A percentile compares a stretch with the other conserved stretches of the same genome.
Evolutionary conservation across 2,113 vertebrate species (phyloP).

Genomic region (Psittacula cyanocephala): DNA sequence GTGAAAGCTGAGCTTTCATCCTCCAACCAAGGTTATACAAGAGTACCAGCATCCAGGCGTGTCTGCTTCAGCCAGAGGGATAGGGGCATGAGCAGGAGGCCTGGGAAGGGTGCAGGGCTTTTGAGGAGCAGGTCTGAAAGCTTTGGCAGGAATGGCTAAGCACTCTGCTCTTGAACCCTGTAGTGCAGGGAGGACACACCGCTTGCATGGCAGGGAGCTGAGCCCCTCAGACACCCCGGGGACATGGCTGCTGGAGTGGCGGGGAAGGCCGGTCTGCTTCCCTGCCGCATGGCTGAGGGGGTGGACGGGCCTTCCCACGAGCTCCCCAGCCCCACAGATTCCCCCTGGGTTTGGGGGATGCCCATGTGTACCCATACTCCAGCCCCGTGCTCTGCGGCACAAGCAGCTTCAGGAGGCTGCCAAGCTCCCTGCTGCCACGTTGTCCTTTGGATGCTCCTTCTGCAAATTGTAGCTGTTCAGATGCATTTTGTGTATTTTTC

Average conservation of each 20-base stretch:
- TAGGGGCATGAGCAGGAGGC: not conserved
- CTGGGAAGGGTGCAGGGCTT: not conserved
- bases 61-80: not conserved
- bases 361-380: not conserved
- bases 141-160: slow-evolving; percentile 1
- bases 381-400: not conserved
- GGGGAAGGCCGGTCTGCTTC: not conserved
- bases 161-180: not conserved
- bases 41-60: not conserved
- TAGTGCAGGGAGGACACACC: not conserved
- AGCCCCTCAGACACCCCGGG: not conserved
- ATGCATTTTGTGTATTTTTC: not conserved
- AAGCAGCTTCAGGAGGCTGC: not conserved
- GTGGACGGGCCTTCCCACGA: not conserved
- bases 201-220: not conserved
- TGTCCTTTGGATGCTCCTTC: not conserved
- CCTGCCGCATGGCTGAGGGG: not conserved
- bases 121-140: not conserved
- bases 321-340: not conserved
- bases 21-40: not conserved
- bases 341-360: not conserved
- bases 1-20: slow-evolving; percentile 15
- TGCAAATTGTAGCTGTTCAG: not conserved
- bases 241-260: not conserved
- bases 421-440: not conserved